Percentiles rank a stretch among this genome's conserved stretches.
These are phyloP conservation scores for Eupithecia vulgata DNA, from an alignment of 2,888 invertebrate genomes.

Conservation along the genomic window DNA sequence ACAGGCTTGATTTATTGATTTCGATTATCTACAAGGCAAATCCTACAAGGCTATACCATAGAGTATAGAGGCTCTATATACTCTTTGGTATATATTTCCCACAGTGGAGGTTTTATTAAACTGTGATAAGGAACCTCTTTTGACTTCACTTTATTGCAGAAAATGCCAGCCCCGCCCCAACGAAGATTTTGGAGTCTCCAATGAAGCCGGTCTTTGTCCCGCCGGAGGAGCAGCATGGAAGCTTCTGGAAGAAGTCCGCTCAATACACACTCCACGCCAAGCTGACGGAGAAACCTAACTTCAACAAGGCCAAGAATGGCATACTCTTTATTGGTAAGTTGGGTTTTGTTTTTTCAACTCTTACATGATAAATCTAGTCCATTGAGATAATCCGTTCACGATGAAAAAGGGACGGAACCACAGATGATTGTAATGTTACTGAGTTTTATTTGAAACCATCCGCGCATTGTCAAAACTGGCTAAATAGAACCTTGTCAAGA, in stretches of 20 bases:
- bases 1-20: background rate
- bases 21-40: background rate
- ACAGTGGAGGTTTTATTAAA: background rate
- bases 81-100: background rate
- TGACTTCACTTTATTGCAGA: slow-evolving; percentile 52
- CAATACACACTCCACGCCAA: slow-evolving; percentile 63
- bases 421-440: too few species aligned
- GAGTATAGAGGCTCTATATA: too few species aligned
- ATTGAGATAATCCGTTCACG: background rate
- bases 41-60: too few species aligned
- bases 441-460: background rate
- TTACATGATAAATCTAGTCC: background rate
- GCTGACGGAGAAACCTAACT: slow-evolving; percentile 56
- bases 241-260: slow-evolving; percentile 70
- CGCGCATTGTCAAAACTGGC: background rate
- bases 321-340: slow-evolving; percentile 52
- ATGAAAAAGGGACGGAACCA: background rate
- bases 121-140: background rate
- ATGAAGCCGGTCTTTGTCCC: slow-evolving; percentile 73
- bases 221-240: slow-evolving; percentile 70
- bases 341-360: background rate
- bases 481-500: background rate
- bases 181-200: slow-evolving; percentile 68
- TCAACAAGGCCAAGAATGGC: slow-evolving; percentile 87
- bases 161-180: slow-evolving; percentile 57